Conservation (phyloP, 2,797 vertebrate species). For the Ctenopoma kingsleyae region DNA sequence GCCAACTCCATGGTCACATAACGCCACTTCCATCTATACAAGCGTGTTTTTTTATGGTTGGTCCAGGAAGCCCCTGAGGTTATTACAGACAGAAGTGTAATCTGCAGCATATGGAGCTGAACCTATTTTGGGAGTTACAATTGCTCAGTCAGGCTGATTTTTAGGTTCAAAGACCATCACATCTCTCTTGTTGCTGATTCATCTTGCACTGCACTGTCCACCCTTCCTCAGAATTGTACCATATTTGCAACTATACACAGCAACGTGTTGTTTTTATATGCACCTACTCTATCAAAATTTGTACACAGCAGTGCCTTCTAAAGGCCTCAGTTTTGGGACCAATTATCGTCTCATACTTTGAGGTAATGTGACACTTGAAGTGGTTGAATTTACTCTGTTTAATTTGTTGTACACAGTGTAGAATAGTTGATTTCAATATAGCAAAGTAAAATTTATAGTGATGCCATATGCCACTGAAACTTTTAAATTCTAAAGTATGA, state of each 20-base stretch:
- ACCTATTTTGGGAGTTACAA: slow-evolving; percentile 44
- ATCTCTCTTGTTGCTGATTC: slow-evolving; percentile 31
- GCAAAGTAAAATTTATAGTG: slow-evolving; percentile 9
- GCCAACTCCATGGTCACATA: slow-evolving; percentile 7
- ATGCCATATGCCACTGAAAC: slow-evolving; percentile 5
- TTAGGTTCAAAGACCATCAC: slow-evolving; percentile 53
- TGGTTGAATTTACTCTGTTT: slow-evolving; percentile 10
- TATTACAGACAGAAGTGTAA: slow-evolving; percentile 32
- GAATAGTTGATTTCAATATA: slow-evolving; percentile 20
- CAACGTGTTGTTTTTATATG: slow-evolving; percentile 26
- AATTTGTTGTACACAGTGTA: slow-evolving; percentile 9
- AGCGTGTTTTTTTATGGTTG: slow-evolving; percentile 30
- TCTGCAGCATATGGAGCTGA: slow-evolving; percentile 28
- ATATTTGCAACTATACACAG: slow-evolving; percentile 30
- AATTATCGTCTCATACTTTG: slow-evolving; percentile 7
- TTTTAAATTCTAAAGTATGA: slow-evolving; percentile 22
- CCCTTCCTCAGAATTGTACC: slow-evolving; percentile 35
- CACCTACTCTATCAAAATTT: background rate
- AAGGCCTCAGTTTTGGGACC: slow-evolving; percentile 14
- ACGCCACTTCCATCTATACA: slow-evolving; percentile 28
- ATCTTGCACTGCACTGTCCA: slow-evolving; percentile 14
- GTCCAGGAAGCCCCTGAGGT: slow-evolving; percentile 25
- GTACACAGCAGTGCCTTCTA: slow-evolving; percentile 1
- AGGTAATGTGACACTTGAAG: slow-evolving; percentile 1
- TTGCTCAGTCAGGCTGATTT: slow-evolving; percentile 36